These are phyloP conservation scores for Liolophura sinensis DNA, from an alignment of 1,140 invertebrate genomes.

Conservation along the genomic window DNA sequence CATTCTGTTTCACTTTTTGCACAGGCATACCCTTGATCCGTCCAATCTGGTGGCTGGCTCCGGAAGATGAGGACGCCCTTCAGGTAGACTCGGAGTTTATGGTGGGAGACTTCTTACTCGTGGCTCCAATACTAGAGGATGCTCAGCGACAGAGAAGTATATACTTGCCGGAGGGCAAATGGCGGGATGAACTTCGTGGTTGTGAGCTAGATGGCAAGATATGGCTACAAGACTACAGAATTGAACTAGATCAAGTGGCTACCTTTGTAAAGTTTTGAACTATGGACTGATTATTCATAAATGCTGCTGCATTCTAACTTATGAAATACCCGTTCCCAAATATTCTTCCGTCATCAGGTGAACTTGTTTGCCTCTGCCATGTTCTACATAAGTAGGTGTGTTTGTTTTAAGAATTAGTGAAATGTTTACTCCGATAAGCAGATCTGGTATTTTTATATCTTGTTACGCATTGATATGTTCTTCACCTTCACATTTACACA, in stretches of 20 bases:
- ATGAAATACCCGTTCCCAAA: no score
- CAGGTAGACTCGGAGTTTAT: slow-evolving; percentile 40
- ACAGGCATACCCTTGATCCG: slow-evolving; percentile 42
- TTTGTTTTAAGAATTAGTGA: no score
- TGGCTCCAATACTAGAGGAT: slow-evolving; percentile 51
- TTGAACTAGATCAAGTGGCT: slow-evolving; percentile 43
- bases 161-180: slow-evolving; percentile 64
- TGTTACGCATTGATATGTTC: no score
- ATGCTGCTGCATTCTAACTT: no score
- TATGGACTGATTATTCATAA: no score
- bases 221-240: slow-evolving; percentile 19
- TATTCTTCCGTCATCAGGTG: no score
- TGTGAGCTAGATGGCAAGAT: slow-evolving; percentile 11
- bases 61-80: slow-evolving; percentile 47
- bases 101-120: slow-evolving; percentile 36
- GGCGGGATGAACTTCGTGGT: slow-evolving; percentile 23
- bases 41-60: slow-evolving; percentile 66
- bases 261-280: slow-evolving; percentile 49
- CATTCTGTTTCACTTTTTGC: neutral
- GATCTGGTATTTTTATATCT: no score
- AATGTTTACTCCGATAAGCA: no score
- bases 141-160: slow-evolving; percentile 69
- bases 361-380: no score
- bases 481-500: no score
- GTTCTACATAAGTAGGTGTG: no score